phyloP scores from a whole-genome alignment of 2,888 invertebrate species.

The Diaphora mendica region DNA sequence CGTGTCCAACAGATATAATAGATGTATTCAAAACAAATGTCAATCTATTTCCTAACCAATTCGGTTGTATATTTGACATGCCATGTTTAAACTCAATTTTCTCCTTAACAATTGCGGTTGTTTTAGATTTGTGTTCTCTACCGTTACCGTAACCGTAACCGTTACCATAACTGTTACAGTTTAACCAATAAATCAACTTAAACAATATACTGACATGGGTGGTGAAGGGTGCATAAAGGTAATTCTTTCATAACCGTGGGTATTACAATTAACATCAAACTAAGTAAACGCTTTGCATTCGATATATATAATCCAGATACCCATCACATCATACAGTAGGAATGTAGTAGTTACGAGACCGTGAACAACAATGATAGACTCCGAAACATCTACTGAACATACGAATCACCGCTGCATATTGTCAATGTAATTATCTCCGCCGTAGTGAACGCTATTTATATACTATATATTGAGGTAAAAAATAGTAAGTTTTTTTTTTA shows the following conservation, averaged over 20 bases:
- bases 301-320: slow-evolving; percentile 48
- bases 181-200: not conserved
- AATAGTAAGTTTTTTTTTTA: not conserved
- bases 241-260: not conserved
- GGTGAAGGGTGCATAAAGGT: too few species aligned
- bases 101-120: not conserved
- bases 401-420: slow-evolving; percentile 76
- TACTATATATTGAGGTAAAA: not conserved
- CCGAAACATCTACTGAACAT: slow-evolving; percentile 74
- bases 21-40: too few species aligned
- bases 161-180: not conserved
- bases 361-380: slow-evolving; percentile 75
- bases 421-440: slow-evolving; percentile 68
- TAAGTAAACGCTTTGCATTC: not conserved
- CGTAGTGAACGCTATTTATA: slow-evolving; percentile 53
- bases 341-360: slow-evolving; percentile 56
- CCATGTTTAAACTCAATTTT: too few species aligned
- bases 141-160: too few species aligned
- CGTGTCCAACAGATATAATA: too few species aligned
- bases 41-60: too few species aligned
- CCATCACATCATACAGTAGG: slow-evolving; percentile 59
- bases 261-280: not conserved
- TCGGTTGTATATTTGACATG: too few species aligned
- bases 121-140: not conserved
- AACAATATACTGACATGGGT: not conserved